Conservation (phyloP, 2,113 vertebrate species). For the Istiophorus platypterus region DNA sequence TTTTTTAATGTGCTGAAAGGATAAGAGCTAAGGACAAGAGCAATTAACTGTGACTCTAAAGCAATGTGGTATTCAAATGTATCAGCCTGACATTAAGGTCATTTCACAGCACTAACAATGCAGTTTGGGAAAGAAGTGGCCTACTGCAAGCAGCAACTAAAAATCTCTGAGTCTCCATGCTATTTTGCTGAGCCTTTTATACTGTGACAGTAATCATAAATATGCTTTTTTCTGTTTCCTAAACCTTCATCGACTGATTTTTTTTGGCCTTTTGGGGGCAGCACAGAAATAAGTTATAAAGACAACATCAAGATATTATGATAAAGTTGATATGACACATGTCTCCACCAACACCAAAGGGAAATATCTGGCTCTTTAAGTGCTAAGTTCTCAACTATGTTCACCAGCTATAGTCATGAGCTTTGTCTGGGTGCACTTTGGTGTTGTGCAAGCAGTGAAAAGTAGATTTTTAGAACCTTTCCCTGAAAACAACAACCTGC, state of each 20-base stretch:
- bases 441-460: not conserved
- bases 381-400: too few species aligned
- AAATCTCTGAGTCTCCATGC: not conserved
- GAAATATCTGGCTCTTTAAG: too few species aligned
- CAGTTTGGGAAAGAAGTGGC: slow-evolving; percentile 3
- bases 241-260: not conserved
- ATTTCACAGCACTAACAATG: slow-evolving; percentile 11
- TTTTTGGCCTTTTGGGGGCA: not conserved
- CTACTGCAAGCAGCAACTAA: not conserved
- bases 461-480: too few species aligned
- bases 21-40: slow-evolving; percentile 22
- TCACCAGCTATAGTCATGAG: not conserved
- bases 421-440: not conserved
- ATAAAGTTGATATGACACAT: not conserved
- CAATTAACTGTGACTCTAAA: slow-evolving; percentile 35
- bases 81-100: slow-evolving; percentile 29
- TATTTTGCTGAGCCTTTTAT: not conserved
- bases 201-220: not conserved
- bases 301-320: not conserved
- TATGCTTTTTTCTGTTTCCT: not conserved
- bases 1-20: slow-evolving; percentile 25
- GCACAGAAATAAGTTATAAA: not conserved
- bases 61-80: slow-evolving; percentile 16
- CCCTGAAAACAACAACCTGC: too few species aligned
- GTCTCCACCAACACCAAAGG: too few species aligned